A percentile compares a stretch with the other conserved stretches of the same genome.
Conservation (phyloP, 2,888 invertebrate species). For the Synanthedon tipuliformis region DNA sequence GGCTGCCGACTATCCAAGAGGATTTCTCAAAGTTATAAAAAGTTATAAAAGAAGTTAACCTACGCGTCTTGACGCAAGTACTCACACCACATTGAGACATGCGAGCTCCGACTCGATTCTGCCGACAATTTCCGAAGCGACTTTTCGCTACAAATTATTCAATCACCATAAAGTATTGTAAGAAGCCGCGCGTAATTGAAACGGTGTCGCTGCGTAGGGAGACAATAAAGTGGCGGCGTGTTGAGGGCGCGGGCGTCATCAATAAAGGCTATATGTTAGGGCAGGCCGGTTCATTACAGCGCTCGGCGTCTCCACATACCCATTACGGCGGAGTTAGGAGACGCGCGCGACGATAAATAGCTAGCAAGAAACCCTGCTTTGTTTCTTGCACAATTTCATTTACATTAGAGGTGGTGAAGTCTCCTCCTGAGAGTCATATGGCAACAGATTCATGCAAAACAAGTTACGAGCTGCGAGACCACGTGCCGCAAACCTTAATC, state of each 20-base stretch:
- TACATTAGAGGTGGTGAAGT: slow-evolving; percentile 64
- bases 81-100: not conserved
- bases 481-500: slow-evolving; percentile 53
- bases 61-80: not conserved
- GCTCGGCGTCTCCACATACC: slow-evolving; percentile 51
- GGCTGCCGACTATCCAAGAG: too few species aligned
- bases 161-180: slow-evolving; percentile 42
- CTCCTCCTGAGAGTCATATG: slow-evolving; percentile 56
- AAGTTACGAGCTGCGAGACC: slow-evolving; percentile 55
- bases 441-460: slow-evolving; percentile 63
- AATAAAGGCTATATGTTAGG: slow-evolving; percentile 62
- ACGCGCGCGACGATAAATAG: slow-evolving; percentile 62
- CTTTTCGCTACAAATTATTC: slow-evolving; percentile 21
- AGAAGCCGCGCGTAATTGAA: slow-evolving; percentile 50
- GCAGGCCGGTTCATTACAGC: slow-evolving; percentile 60
- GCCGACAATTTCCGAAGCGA: not conserved
- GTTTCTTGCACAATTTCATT: slow-evolving; percentile 68
- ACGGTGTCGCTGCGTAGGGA: slow-evolving; percentile 39
- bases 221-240: slow-evolving; percentile 45
- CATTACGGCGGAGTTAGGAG: slow-evolving; percentile 63
- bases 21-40: not conserved
- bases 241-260: slow-evolving; percentile 48
- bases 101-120: not conserved
- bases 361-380: slow-evolving; percentile 57
- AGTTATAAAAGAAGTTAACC: too few species aligned